Base-by-base conservation (phyloP, 2,888 invertebrate genomes). In the Pristionchus mayeri region DNA sequence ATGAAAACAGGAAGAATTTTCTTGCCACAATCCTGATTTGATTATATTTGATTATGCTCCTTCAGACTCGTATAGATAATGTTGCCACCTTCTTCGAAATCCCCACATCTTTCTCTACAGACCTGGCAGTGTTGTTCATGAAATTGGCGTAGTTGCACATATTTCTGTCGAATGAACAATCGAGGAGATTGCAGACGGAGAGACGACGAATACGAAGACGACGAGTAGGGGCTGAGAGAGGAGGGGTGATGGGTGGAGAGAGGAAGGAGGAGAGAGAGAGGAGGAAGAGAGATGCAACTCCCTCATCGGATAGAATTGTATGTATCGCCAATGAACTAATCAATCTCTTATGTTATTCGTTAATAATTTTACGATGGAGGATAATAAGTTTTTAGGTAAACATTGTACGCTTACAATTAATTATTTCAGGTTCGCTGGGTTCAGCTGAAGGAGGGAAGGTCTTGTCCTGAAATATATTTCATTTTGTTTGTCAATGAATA, bases 81-180 rank as follows among this genome's bases (percentile, higher is more conserved):
- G n/a, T n/a, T n/a, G n/a, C n/a, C n/a, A n/a, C n/a, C n/a, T n/a
- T n/a, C n/a, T n/a, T n/a, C n/a, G n/a, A n/a, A n/a, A n/a, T n/a
- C n/a, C n/a, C n/a, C n/a, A n/a, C n/a, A n/a, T n/a, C n/a, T n/a
- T n/a, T n/a, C n/a, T 18, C 54, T 24, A 34, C 44, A 60, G 67
- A 87, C 86, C 83, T 85, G 86, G 87, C 86, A 44, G 60, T 86
- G 37, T 86, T 87, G 83, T 89, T 88, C 44, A 86, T 86, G 71
- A 86, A 87, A 63, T 90, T 89, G 30, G 83, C 84, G 67, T 88
- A 89, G 6, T 85, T 50, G 76, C 90, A 90, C 85, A 90, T 87
- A 48, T 85, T 86, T 6, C 75, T 54, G 71, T 87, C 85, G 85
- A 90, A 90, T 48, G 88, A 85, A 67, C 90, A 90, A 40, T 87